Evolutionary conservation across 2,888 invertebrate species (phyloP), one percentile per base, ranked within the genome.

Genomic region (Coenonympha glycerion): DNA sequence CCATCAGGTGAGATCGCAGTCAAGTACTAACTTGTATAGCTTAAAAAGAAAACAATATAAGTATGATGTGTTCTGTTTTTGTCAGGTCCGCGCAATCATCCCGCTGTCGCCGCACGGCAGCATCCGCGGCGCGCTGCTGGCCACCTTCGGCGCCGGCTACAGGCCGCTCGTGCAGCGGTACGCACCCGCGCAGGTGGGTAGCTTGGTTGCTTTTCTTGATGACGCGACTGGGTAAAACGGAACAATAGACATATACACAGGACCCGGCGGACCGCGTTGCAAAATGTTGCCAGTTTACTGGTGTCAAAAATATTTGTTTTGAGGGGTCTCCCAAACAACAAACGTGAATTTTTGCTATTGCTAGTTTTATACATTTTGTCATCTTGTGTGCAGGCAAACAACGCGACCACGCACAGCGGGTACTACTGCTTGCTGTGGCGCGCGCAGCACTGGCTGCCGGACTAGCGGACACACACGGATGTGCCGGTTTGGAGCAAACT

Each of bases 111-210:
- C 78, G 1, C 73, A 62, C 63, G 61, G 67, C 83, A 70, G 87
- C 47, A 76, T 66, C 1, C 65, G 81, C 64, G 73, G 76, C 52
- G 70, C 90, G 52, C 71, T 90, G 69, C 79, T 96, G 56, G 95
- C 92, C 0, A 95, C 95, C 0, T 91, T 96, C 54, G 96, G 96
- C 0, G 89, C 91, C 58, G 95, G 96, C 0, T 96, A 96, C 76
- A 90, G 96, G 9, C 95, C 93, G 57, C 85, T 97, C 42, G 51
- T 87, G 47, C 74, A 82, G 56, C 59, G 87, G 48, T 87, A 79
- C 47, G 76, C 83, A 0, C 79, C 78, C 1, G 55, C 65, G 1
- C 79, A 78, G 69, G 84, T 82, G 47, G 8, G 9, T 22, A 15
- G 5, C n/a, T 13, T 4, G 5, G n/a, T 8, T n/a, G 1, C 26